Evolutionary conservation across 1,140 invertebrate genomes (phyloP).

Genomic region (Danaus plexippus): DNA sequence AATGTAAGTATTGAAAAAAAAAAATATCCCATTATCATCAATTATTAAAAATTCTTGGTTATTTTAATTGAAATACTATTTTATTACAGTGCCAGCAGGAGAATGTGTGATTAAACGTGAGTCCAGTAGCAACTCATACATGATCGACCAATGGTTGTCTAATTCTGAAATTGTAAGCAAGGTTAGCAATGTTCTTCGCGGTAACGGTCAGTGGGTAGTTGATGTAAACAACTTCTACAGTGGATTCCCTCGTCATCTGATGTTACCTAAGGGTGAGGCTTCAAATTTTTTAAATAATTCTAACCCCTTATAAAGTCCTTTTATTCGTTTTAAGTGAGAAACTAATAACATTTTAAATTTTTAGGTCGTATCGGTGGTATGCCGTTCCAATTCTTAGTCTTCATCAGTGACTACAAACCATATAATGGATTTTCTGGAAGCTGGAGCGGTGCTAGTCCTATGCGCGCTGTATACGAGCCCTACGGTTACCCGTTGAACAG

Average conservation of each 20-base stretch:
- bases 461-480: slow-evolving; percentile 53
- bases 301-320: too few relatives aligned
- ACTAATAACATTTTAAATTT: slow-evolving; percentile 5
- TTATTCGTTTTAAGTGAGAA: too few relatives aligned
- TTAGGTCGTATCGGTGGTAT: slow-evolving; percentile 72
- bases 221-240: slow-evolving; percentile 42
- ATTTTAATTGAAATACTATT: neutral
- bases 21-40: too few relatives aligned
- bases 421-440: slow-evolving; percentile 39
- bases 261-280: slow-evolving; percentile 76
- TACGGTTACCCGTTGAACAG: slow-evolving; percentile 79
- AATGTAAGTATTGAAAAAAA: slow-evolving; percentile 30
- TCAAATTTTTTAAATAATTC: too few relatives aligned
- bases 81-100: slow-evolving; percentile 58
- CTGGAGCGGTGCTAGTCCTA: slow-evolving; percentile 51
- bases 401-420: slow-evolving; percentile 69
- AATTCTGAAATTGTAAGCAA: slow-evolving; percentile 58
- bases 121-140: slow-evolving; percentile 56
- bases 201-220: slow-evolving; percentile 40
- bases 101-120: slow-evolving; percentile 60
- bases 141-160: slow-evolving; percentile 53
- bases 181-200: slow-evolving; percentile 51
- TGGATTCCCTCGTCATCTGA: slow-evolving; percentile 74
- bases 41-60: neutral
- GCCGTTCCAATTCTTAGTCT: slow-evolving; percentile 76